Evolutionary conservation across 92 coral and sea anemone species (phyloP).

Genomic region (Diadumene lineata): DNA sequence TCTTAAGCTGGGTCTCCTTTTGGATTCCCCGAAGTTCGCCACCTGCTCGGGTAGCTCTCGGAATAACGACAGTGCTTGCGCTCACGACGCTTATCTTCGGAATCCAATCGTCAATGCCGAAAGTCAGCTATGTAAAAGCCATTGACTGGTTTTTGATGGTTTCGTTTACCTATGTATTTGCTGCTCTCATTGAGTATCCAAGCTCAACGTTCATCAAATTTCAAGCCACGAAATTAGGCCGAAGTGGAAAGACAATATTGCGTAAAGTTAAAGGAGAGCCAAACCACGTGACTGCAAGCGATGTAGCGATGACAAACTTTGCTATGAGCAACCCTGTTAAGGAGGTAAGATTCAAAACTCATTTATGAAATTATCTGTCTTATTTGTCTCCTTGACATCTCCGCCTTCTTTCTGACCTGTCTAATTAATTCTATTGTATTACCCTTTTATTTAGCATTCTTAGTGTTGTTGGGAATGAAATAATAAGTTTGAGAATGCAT

Average conservation of each 20-base stretch:
- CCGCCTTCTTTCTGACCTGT: too few species aligned
- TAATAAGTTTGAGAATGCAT: too few species aligned
- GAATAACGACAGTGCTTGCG: constrained; percentile 97
- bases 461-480: too few species aligned
- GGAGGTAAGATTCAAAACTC: too few species aligned
- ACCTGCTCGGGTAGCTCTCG: constrained; percentile 98
- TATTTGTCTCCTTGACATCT: too few species aligned
- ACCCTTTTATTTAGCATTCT: too few species aligned
- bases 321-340: constrained; percentile 63
- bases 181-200: constrained; percentile 93
- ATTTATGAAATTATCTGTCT: too few species aligned
- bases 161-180: constrained; percentile 84
- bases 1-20: constrained; percentile 93
- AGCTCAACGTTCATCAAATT: constrained; percentile 86
- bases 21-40: constrained; percentile 98
- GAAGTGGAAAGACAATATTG: constrained; percentile 70
- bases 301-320: constrained; percentile 33
- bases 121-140: constrained; percentile 92
- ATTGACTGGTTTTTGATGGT: constrained; percentile 93
- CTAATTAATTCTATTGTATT: too few species aligned
- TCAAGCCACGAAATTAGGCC: constrained; percentile 81
- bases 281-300: constrained; percentile 35
- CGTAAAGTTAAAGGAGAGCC: constrained; percentile 71
- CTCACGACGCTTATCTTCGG: constrained; percentile 94
- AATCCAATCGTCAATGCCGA: constrained; percentile 90